A percentile compares a stretch with the other conserved stretches of the same genome.
Conservation (phyloP, 2,797 vertebrate genomes). For the Lithobates sylvaticus region DNA sequence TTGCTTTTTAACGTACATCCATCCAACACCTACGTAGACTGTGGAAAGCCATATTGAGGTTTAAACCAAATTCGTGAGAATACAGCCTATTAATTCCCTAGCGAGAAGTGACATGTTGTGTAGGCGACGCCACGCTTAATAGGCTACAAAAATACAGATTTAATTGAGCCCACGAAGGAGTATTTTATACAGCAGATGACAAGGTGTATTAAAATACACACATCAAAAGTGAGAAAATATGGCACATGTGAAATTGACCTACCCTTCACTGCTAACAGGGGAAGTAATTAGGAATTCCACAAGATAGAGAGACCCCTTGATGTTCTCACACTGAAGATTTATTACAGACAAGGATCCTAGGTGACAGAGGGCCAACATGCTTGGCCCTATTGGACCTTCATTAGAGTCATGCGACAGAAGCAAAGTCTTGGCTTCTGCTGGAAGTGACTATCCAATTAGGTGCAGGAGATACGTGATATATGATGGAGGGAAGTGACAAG, state of each 20-base stretch:
- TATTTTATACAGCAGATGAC: not conserved
- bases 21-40: not conserved
- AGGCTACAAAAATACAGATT: not conserved
- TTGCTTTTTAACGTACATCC: not conserved
- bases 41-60: not conserved
- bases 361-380: not conserved
- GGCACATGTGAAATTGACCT: not conserved
- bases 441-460: slow-evolving; percentile 31
- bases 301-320: not conserved
- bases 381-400: slow-evolving; percentile 31
- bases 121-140: not conserved
- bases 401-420: slow-evolving; percentile 1
- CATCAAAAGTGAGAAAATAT: not conserved
- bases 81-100: not conserved
- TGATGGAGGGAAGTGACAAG: slow-evolving; percentile 6
- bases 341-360: not conserved
- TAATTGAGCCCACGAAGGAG: not conserved
- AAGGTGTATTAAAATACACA: not conserved
- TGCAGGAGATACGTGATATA: not conserved
- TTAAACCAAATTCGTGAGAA: not conserved
- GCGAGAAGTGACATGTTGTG: not conserved
- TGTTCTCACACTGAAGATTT: not conserved
- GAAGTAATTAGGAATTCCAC: slow-evolving; percentile 16
- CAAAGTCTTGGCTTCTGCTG: not conserved
- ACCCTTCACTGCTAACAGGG: slow-evolving; percentile 4